phyloP scores from a whole-genome alignment of 2,797 vertebrate genomes.

The Heliangelus exortis region DNA sequence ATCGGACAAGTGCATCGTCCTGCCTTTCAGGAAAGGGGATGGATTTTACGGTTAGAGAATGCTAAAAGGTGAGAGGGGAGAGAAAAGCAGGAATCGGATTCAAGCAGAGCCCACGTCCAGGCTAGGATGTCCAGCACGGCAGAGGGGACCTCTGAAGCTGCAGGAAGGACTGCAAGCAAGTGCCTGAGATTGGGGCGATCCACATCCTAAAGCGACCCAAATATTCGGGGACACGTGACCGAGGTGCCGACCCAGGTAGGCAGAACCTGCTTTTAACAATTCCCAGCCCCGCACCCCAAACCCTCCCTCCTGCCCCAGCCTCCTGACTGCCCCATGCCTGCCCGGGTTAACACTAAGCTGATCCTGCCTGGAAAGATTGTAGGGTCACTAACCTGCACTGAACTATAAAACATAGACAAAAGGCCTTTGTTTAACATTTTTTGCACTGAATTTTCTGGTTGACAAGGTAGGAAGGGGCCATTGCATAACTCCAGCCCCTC shows the following conservation, averaged over 20 bases:
- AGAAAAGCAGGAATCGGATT: neutral
- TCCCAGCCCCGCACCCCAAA: rapidly evolving
- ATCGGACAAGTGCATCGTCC: conserved; percentile 67
- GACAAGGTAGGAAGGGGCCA: conserved; percentile 46
- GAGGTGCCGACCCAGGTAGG: neutral
- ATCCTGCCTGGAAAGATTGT: neutral
- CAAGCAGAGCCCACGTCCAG: neutral
- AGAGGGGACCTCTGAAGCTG: neutral
- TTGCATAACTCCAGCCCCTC: neutral
- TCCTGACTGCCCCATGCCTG: neutral
- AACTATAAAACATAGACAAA: neutral
- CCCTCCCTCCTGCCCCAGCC: neutral
- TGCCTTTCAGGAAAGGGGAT: conserved; percentile 31
- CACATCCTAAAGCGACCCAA: neutral
- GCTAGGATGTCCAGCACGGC: conserved; percentile 38
- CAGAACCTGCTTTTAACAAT: neutral
- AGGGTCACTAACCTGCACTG: neutral
- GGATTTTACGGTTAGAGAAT: conserved; percentile 12
- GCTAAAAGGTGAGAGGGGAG: conserved; percentile 31
- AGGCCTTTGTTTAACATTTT: conserved; percentile 28
- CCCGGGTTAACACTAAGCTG: neutral
- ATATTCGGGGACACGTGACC: neutral
- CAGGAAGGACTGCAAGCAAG: neutral
- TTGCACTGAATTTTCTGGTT: neutral
- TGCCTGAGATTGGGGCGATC: neutral